These are phyloP conservation scores for Telmatochromis sp. DNA, from an alignment of 2,113 vertebrate genomes.

Conservation along the genomic window DNA sequence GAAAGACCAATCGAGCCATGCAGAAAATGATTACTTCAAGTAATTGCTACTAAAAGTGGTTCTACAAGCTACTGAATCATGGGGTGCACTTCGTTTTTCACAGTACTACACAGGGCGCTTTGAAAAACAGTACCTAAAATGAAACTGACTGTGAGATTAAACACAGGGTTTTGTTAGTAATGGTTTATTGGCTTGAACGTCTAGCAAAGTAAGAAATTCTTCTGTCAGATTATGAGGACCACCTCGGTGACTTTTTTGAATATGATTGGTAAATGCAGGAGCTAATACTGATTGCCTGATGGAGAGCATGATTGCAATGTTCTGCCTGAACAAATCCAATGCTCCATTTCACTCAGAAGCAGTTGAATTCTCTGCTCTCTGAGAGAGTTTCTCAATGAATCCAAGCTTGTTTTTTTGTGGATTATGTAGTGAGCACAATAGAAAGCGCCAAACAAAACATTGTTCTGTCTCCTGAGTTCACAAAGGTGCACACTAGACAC, in stretches of 20 bases:
- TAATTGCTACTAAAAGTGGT: neutral
- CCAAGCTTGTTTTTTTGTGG: neutral
- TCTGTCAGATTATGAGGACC: neutral
- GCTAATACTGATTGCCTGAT: constrained; percentile 8
- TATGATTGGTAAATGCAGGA: neutral
- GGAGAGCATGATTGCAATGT: constrained; percentile 20
- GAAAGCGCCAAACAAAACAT: neutral
- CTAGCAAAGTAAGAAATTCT: neutral
- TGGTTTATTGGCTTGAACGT: neutral
- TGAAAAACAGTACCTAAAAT: neutral
- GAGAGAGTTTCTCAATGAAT: neutral
- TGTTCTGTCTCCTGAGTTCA: neutral
- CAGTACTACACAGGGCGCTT: neutral
- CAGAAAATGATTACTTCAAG: neutral
- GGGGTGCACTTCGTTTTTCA: neutral
- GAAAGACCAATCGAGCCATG: neutral
- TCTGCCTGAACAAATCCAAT: constrained; percentile 15
- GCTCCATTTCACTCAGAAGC: constrained; percentile 25
- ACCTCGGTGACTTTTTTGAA: neutral
- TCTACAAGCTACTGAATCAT: neutral
- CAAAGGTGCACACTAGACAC: neutral
- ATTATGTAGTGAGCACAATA: neutral
- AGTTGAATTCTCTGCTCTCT: neutral
- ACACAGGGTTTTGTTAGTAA: neutral
- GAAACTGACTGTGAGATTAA: neutral